Base-by-base conservation (phyloP, 2,113 vertebrate genomes). In the Apus apus region DNA sequence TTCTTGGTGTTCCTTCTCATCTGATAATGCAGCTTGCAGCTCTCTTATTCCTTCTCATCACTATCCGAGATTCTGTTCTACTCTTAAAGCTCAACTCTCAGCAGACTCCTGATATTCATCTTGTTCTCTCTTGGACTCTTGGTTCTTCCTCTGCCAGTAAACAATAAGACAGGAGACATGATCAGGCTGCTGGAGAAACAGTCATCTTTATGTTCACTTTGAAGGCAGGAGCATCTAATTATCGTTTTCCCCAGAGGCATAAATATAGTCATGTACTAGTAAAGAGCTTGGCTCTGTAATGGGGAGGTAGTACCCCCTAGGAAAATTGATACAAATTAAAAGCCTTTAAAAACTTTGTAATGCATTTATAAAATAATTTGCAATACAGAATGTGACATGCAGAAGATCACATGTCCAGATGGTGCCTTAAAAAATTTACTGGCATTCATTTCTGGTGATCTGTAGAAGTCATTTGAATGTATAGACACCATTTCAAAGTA, bases 241-340 rank as follows among this genome's bases (percentile, higher is more conserved):
- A 38, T n/a, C 11, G 60, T 91, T 94, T 93, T 70, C 62, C 58
- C 29, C 18, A 61, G 38, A 79, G 72, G 34, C 26, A 53, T 51
- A 77, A 19, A 38, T 30, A 32, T 50, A 76, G 75, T 46, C 45
- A 79, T 48, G 19, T 79, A 83, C 56, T 40, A 87, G 71, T 91
- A 62, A 85, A 88, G 66, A 58, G 23, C 29, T 78, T 90, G 36
- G 25, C 26, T 92, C 50, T 79, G 15, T 43, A 82, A 38, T 34
- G 79, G 45, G 54, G 54, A 38, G 53, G 53, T 85, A 75, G 50
- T 68, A 68, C 34, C 57, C 57, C 32, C 48, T 82, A 83, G 76
- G 51, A 86, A 92, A 86, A 94, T 36, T 65, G 30, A 36, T 68
- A 62, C 22, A 36, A 73, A 76, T 90, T 85, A 92, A 94, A 87